Conservation (phyloP, 35 echinoderm and acorn worm species). For the Ophiothrix spiculata region DNA sequence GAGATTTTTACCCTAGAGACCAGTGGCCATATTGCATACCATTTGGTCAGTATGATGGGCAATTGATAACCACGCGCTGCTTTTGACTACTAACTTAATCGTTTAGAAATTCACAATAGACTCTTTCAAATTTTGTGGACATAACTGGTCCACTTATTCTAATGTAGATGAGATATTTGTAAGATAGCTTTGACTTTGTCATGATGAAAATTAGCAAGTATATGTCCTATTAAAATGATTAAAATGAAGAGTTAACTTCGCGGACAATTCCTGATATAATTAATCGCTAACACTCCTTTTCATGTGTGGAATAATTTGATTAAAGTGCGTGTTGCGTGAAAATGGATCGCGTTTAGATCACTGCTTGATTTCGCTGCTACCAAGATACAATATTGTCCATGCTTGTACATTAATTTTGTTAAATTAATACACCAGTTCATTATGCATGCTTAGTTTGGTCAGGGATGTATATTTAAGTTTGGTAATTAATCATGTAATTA, state of each 20-base stretch:
- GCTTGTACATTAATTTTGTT: background rate
- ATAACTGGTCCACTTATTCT: background rate
- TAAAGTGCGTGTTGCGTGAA: background rate
- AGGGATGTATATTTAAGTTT: constrained; percentile 6
- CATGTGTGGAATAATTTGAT: background rate
- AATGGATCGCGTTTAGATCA: background rate
- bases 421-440: constrained; percentile 6
- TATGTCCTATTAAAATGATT: background rate
- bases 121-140: background rate
- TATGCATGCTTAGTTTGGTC: constrained; percentile 3
- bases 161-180: background rate
- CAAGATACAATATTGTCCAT: background rate
- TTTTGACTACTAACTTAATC: background rate
- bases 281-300: background rate
- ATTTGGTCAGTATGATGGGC: background rate
- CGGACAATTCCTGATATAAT: background rate
- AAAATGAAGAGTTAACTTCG: background rate
- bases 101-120: background rate
- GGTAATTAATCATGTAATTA: background rate
- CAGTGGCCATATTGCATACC: background rate
- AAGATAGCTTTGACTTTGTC: background rate
- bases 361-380: background rate
- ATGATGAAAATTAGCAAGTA: background rate
- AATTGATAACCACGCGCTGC: background rate
- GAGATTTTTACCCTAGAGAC: background rate